Percentiles rank a stretch among this genome's conserved stretches.
These are phyloP conservation scores for Apaloderma vittatum DNA, from an alignment of 2,113 vertebrate genomes.

Conservation along the genomic window DNA sequence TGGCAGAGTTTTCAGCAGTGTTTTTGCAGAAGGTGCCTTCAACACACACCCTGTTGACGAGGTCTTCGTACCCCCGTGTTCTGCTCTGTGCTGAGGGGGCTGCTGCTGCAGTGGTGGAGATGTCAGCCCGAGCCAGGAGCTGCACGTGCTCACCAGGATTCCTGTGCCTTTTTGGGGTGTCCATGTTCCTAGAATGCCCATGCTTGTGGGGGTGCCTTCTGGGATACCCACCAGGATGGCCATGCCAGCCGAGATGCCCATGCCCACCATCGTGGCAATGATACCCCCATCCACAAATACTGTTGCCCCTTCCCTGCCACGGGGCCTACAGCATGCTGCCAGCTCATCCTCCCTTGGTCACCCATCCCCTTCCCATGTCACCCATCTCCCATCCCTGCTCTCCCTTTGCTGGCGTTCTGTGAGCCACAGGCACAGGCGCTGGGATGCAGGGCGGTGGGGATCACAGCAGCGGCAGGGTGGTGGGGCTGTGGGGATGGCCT, in stretches of 20 bases:
- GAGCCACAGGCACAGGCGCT: background rate
- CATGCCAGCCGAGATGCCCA: too few relatives aligned
- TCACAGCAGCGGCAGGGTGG: background rate
- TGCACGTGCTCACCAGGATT: background rate
- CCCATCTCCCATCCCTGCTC: background rate
- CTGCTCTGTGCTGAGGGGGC: background rate
- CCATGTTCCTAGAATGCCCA: background rate
- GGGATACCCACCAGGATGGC: background rate
- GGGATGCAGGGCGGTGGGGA: background rate
- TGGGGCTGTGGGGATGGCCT: background rate
- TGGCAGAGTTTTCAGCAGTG: background rate
- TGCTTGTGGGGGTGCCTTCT: too few relatives aligned
- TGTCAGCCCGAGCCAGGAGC: background rate
- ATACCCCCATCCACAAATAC: background rate
- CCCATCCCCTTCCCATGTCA: background rate
- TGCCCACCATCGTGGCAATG: too few relatives aligned
- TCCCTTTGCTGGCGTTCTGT: background rate
- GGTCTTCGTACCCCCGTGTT: background rate
- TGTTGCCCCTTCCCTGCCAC: background rate
- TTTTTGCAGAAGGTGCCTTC: constrained; percentile 19
- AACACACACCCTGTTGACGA: background rate
- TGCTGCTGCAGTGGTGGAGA: background rate
- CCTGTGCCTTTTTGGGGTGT: rapidly evolving
- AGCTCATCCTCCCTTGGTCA: background rate
- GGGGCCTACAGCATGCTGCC: background rate